A percentile compares a stretch with the other conserved stretches of the same genome.
Conservation (phyloP, 1,140 invertebrate species). For the Brachionus sp. region DNA sequence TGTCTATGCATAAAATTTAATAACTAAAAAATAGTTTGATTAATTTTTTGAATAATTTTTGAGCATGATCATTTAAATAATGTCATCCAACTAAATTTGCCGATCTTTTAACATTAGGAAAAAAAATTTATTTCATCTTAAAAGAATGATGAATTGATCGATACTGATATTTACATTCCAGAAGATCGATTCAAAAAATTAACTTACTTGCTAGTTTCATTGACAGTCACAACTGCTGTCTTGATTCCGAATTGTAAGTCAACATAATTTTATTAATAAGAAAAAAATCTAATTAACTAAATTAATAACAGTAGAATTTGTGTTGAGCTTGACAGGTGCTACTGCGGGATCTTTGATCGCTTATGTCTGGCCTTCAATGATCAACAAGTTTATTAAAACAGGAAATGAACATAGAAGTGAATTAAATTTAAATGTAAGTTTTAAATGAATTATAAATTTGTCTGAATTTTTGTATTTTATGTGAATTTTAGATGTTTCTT, state of each 20-base stretch:
- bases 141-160: not conserved
- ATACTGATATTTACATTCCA: constrained; percentile 66
- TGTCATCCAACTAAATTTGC: not conserved
- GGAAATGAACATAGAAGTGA: not conserved
- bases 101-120: not conserved
- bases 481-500: not conserved
- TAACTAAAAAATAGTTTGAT: too few relatives aligned
- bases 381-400: constrained; percentile 53
- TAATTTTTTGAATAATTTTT: too few relatives aligned
- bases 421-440: constrained; percentile 11
- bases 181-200: constrained; percentile 73
- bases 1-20: too few relatives aligned
- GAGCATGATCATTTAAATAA: too few relatives aligned
- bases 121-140: not conserved
- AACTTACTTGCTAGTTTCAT: constrained; percentile 71
- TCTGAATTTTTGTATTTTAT: not conserved
- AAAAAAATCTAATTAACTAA: constrained; percentile 16
- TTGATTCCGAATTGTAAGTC: constrained; percentile 60
- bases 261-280: not conserved
- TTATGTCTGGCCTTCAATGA: constrained; percentile 78
- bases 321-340: constrained; percentile 83
- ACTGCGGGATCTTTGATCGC: constrained; percentile 91
- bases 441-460: not conserved
- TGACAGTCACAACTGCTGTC: constrained; percentile 70
- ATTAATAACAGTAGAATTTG: constrained; percentile 72